Evolutionary conservation across 2,888 invertebrate species (phyloP).

Genomic region (Phorcus lineatus): DNA sequence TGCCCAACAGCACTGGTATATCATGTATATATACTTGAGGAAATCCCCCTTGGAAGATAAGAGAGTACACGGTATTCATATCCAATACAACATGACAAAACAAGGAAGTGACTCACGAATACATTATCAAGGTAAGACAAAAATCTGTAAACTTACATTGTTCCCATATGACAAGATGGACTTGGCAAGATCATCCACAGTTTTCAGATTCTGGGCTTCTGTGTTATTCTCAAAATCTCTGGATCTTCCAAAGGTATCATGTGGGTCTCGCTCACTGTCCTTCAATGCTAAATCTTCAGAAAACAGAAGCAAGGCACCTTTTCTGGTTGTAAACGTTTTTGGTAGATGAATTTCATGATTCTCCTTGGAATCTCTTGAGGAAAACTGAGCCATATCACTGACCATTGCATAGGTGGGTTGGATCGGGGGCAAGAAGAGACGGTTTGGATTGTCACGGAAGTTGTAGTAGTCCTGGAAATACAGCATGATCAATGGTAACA

Average conservation of each 20-base stretch:
- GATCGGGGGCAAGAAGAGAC: conserved; percentile 61
- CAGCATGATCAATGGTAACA: background rate
- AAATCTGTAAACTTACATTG: conserved; percentile 31
- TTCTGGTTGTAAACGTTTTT: conserved; percentile 74
- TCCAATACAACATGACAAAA: no score
- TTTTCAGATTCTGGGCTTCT: conserved; percentile 51
- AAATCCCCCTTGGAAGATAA: background rate
- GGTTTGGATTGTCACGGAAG: conserved; percentile 57
- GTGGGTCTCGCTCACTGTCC: conserved; percentile 35
- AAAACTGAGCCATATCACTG: conserved; percentile 34
- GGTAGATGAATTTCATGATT: conserved; percentile 62
- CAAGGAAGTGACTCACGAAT: background rate
- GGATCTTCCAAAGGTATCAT: background rate
- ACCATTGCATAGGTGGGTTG: conserved; percentile 35
- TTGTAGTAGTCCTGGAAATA: conserved; percentile 68
- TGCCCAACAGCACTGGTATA: background rate
- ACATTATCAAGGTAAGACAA: background rate
- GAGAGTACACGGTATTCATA: background rate
- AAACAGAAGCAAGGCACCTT: conserved; percentile 73
- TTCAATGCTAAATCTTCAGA: conserved; percentile 71
- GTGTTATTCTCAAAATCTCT: background rate
- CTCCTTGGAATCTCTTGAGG: conserved; percentile 35
- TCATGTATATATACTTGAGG: background rate
- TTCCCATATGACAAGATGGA: conserved; percentile 72
- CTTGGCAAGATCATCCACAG: conserved; percentile 72